Percentiles rank a stretch among this genome's conserved stretches.
Evolutionary conservation across 1,140 invertebrate species (phyloP).

Genomic region (Formica selysi): DNA sequence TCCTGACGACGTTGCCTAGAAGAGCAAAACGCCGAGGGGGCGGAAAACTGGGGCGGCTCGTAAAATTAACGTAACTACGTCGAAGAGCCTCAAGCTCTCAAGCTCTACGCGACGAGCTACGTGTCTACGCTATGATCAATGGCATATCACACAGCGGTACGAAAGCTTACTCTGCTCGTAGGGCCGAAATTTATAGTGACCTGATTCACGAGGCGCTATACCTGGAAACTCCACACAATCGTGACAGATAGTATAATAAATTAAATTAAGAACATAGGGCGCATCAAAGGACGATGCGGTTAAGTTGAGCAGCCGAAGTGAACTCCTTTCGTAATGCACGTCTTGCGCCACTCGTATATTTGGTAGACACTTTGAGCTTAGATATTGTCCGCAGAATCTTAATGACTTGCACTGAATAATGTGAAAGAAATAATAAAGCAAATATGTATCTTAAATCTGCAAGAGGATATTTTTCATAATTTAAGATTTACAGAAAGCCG

Average conservation of each 20-base stretch:
- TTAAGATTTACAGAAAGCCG: neutral
- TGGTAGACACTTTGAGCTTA: neutral
- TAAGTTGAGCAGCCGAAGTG: slow-evolving; percentile 22
- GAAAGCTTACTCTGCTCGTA: slow-evolving; percentile 25
- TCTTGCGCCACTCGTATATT: slow-evolving; percentile 18
- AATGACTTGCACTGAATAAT: neutral
- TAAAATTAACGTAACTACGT: slow-evolving; percentile 74
- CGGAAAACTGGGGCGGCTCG: slow-evolving; percentile 66
- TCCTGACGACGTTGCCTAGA: slow-evolving; percentile 63
- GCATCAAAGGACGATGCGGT: slow-evolving; percentile 38
- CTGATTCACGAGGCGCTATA: slow-evolving; percentile 9
- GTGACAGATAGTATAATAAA: slow-evolving; percentile 40
- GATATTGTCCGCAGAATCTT: neutral
- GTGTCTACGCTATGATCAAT: slow-evolving; percentile 70
- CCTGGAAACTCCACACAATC: slow-evolving; percentile 26
- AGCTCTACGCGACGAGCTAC: slow-evolving; percentile 49
- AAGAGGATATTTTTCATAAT: neutral
- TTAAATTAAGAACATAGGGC: slow-evolving; percentile 43
- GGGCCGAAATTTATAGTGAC: slow-evolving; percentile 48
- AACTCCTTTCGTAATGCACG: slow-evolving; percentile 1
- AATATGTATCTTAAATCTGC: slow-evolving; percentile 4
- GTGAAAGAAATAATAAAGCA: neutral
- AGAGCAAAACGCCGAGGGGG: slow-evolving; percentile 45
- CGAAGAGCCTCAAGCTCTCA: slow-evolving; percentile 46
- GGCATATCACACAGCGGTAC: slow-evolving; percentile 49